Percentiles rank a stretch among this genome's conserved stretches.
phyloP scores from a whole-genome alignment of 2,113 vertebrate genomes.

The Chauna torquata region DNA sequence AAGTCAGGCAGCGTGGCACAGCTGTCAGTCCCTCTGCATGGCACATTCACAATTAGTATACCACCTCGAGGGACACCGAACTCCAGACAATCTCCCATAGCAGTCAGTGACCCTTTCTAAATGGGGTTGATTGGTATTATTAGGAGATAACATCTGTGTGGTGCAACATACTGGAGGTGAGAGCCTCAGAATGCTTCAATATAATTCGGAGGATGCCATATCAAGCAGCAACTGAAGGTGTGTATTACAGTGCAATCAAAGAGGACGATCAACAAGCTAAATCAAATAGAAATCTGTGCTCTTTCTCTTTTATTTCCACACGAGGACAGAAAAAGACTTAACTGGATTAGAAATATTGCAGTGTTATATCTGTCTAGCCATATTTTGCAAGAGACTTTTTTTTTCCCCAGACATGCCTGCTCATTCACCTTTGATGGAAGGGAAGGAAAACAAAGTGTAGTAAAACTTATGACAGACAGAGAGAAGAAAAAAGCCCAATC shows the following conservation, averaged over 20 bases:
- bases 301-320: slow-evolving; percentile 23
- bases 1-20: neutral
- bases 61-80: neutral
- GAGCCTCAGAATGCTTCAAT: neutral
- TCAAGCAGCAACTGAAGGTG: neutral
- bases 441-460: slow-evolving; percentile 39
- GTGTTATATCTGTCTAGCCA: neutral
- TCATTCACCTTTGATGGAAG: slow-evolving; percentile 42
- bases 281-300: neutral
- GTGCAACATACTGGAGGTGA: neutral
- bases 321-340: neutral
- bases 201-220: neutral
- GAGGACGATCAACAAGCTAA: slow-evolving; percentile 2
- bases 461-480: neutral
- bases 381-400: neutral
- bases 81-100: neutral
- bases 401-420: neutral
- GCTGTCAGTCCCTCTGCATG: neutral
- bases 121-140: neutral
- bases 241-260: neutral
- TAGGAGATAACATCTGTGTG: neutral
- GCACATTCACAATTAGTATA: neutral
- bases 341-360: neutral
- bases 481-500: neutral
- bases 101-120: slow-evolving; percentile 22